phyloP scores from a whole-genome alignment of 35 echinoderm and acorn worm genomes.

The Chiridota heheva region DNA sequence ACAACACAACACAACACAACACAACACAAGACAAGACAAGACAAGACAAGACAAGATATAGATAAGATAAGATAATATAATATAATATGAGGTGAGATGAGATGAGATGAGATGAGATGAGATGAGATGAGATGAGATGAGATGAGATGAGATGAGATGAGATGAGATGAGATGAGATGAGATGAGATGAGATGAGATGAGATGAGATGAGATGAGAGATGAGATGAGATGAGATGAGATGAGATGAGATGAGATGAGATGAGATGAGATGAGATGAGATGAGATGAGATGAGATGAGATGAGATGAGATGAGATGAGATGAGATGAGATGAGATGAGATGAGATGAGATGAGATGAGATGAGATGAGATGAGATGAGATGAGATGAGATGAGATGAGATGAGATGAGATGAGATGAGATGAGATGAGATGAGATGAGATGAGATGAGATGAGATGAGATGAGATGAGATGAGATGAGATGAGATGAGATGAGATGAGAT shows the following conservation, averaged over 20 bases:
- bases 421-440: constrained; percentile 4
- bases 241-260: constrained; percentile 2
- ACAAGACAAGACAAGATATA: neutral
- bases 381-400: constrained; percentile 2
- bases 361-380: constrained; percentile 1
- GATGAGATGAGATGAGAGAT: constrained; percentile 1
- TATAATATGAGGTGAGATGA: neutral
- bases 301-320: neutral
- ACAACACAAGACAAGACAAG: neutral
- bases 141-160: neutral
- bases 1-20: no score
- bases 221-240: neutral
- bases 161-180: neutral
- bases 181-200: neutral
- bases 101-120: neutral
- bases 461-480: neutral
- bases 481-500: no score
- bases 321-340: constrained; percentile 1
- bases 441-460: neutral
- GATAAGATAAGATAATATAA: neutral
- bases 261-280: neutral
- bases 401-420: neutral
- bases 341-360: constrained; percentile 1
- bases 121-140: neutral
- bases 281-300: neutral